Base-by-base conservation (phyloP, 2,888 invertebrate genomes). In the Dichetophora obliterata region DNA sequence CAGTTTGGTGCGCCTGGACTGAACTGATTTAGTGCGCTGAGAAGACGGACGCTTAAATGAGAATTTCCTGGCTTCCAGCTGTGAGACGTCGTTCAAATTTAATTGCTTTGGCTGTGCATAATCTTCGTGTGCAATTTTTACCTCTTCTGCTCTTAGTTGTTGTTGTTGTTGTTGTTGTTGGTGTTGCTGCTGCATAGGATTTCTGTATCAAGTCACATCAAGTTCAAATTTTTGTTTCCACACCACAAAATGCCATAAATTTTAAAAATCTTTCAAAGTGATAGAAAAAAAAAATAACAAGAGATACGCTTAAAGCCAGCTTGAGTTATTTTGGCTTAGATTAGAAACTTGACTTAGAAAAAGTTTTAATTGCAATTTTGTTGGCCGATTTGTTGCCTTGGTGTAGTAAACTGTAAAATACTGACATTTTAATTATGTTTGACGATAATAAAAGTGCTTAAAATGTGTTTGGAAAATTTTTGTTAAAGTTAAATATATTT, bases 21-120 rank as follows among this genome's bases (percentile, higher is more conserved):
- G 73, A 37, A 57, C 78, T 78, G 78, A 78, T 78, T 76, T 76
- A 77, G 77, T 80, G 75, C 69, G 79, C 72, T 75, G 34, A 37
- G 59, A 22, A 37, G 71, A 50, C 37, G 63, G 61, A 24, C 37
- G 24, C 43, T 24, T 61, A 72, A 72, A 72, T 61, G 57, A 43
- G 31, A 34, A 69, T 78, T 80, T 76, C 79, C 77, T 78, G 80
- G 80, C 80, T 83, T 88, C 88, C 89, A 89, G 87, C 87, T 85
- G 88, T 81, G 89, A 83, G 83, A 84, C 84, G 85, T 84, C 86
- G 84, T 85, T 85, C 84, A 84, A 85, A 85, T 88, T 88, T 89
- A 89, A 89, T 89, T 89, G 88, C 87, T 86, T 87, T 85, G 72
- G 75, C 82, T 82, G 84, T 77, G 75, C 77, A 77, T 48, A 66